These are phyloP conservation scores for Adelphocoris suturalis DNA, from an alignment of 2,888 invertebrate genomes.

Conservation along the genomic window DNA sequence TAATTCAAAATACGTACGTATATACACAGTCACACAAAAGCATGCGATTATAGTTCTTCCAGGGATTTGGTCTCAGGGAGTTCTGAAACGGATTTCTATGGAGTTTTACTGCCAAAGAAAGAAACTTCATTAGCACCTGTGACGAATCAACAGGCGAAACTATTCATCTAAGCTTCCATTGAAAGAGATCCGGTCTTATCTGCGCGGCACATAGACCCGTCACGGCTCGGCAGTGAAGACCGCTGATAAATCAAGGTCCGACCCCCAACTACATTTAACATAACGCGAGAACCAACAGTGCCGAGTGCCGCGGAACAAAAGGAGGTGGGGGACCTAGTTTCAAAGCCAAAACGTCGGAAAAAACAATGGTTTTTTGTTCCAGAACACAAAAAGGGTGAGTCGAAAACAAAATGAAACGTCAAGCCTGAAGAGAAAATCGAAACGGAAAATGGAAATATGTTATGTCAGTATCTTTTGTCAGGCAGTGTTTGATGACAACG, in stretches of 20 bases:
- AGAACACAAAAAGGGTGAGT: not conserved
- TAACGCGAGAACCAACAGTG: not conserved
- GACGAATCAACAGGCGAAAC: not conserved
- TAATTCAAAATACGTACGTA: no score
- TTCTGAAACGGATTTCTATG: no score
- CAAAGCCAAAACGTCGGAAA: not conserved
- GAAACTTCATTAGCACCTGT: not conserved
- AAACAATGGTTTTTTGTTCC: not conserved
- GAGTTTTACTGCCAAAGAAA: not conserved
- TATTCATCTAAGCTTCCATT: not conserved
- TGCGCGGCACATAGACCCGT: not conserved
- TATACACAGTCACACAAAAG: no score
- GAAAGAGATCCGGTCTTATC: not conserved
- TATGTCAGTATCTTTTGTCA: no score
- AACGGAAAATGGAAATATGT: no score
- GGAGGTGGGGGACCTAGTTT: not conserved
- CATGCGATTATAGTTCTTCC: no score
- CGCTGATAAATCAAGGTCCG: slow-evolving; percentile 19
- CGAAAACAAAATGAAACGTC: not conserved
- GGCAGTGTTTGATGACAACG: no score
- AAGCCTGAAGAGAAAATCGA: no score
- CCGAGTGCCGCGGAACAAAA: not conserved
- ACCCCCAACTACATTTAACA: slow-evolving; percentile 15
- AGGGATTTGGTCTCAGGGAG: no score
- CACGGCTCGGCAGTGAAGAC: slow-evolving; percentile 9